Conservation (phyloP, 2,888 invertebrate genomes). For the Rhabditoides inermis region DNA sequence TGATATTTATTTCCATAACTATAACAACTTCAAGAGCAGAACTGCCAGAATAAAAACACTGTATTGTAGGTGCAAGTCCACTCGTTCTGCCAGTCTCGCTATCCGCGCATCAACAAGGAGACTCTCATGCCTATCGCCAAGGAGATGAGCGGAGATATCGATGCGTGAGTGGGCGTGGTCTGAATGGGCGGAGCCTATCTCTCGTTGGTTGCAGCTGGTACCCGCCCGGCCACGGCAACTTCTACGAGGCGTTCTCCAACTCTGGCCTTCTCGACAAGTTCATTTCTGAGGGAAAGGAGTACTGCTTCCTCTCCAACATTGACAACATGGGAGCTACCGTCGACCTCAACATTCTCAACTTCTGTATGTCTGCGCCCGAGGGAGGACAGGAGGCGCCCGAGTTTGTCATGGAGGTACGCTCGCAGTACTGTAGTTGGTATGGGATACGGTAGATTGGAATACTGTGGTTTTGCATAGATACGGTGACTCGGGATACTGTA, state of each 20-base stretch:
- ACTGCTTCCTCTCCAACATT: conserved; percentile 74
- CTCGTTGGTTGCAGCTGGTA: conserved; percentile 68
- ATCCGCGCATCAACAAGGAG: conserved; percentile 87
- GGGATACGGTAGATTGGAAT: neutral
- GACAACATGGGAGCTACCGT: conserved; percentile 98
- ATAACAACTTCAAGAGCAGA: too few relatives aligned
- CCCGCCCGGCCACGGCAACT: conserved; percentile 97
- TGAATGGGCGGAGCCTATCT: neutral
- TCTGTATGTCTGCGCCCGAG: conserved; percentile 30
- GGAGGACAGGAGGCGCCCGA: conserved; percentile 61
- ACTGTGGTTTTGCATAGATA: neutral
- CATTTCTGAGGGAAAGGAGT: conserved; percentile 70
- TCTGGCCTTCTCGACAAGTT: conserved; percentile 83
- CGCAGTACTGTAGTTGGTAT: too few relatives aligned
- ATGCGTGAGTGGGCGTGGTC: conserved; percentile 61
- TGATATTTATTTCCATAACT: too few relatives aligned
- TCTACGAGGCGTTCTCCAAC: conserved; percentile 87
- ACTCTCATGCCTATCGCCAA: conserved; percentile 81
- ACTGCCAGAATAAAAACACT: too few relatives aligned
- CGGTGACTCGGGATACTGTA: neutral
- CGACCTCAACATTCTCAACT: conserved; percentile 73
- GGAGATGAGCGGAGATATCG: conserved; percentile 65
- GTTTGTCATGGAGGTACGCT: conserved; percentile 91
- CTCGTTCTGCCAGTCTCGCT: conserved; percentile 92
- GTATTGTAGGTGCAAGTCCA: conserved; percentile 69